Evolutionary conservation across 2,113 vertebrate species (phyloP).

Genomic region (Setophaga petechia): DNA sequence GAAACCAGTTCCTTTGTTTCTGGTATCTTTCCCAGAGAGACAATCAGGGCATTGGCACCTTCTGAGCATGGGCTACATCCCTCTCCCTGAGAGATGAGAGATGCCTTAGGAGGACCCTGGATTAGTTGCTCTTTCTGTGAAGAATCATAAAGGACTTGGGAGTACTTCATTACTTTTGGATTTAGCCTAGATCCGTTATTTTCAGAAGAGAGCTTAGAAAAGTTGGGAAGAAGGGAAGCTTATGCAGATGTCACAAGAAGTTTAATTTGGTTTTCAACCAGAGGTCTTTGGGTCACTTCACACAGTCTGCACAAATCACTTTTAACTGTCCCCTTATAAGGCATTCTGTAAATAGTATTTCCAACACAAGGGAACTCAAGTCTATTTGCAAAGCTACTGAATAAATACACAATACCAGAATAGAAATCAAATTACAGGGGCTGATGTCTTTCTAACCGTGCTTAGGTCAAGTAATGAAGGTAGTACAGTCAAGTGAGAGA

Average conservation of each 20-base stretch:
- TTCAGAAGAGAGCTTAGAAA: neutral
- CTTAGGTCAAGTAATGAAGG: neutral
- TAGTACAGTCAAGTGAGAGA: constrained; percentile 6
- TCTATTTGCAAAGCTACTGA: constrained; percentile 9
- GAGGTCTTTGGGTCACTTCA: neutral
- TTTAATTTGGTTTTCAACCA: constrained; percentile 8
- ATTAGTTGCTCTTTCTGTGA: neutral
- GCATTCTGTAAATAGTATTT: constrained; percentile 24
- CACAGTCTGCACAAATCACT: neutral
- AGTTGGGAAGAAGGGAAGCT: neutral
- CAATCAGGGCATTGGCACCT: neutral
- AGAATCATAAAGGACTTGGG: neutral
- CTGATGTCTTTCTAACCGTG: neutral
- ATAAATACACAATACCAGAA: neutral
- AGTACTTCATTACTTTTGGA: neutral
- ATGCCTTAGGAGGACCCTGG: neutral
- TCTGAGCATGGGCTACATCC: neutral
- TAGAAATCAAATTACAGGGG: neutral
- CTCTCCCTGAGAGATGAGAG: neutral
- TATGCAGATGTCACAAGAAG: neutral
- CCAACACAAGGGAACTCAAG: neutral
- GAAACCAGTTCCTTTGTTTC: neutral
- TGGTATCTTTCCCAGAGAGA: neutral
- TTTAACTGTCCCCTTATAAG: constrained; percentile 7
- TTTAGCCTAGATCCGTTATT: neutral